Evolutionary conservation across 2,797 vertebrate species (phyloP).

Genomic region (Muscicapa striata): DNA sequence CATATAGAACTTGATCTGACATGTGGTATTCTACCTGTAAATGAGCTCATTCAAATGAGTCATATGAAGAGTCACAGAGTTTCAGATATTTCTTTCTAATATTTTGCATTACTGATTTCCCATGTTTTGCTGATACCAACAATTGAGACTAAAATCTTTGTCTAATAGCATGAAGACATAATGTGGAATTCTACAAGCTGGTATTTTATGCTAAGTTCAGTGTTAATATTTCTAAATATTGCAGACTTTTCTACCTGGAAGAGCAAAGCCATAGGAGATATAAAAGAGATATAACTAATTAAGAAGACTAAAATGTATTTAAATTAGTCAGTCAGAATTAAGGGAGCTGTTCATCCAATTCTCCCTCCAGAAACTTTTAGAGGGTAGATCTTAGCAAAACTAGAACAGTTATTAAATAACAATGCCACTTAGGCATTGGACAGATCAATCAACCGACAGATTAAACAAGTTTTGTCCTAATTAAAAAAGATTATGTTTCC

Average conservation of each 20-base stretch:
- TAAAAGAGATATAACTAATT: background rate
- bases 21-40: background rate
- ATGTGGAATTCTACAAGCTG: background rate
- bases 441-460: background rate
- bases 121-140: background rate
- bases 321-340: background rate
- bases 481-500: background rate
- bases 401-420: background rate
- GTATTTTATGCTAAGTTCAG: background rate
- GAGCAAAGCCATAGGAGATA: background rate
- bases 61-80: background rate
- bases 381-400: background rate
- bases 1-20: background rate
- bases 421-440: background rate
- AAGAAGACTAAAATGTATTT: background rate
- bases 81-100: background rate
- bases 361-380: background rate
- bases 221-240: background rate
- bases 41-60: background rate
- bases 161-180: background rate
- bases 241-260: background rate
- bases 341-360: background rate
- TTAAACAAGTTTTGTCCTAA: conserved; percentile 1
- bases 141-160: background rate
- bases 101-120: background rate